phyloP scores from a whole-genome alignment of 1,140 invertebrate species.

The Mactra quadrangularis region DNA sequence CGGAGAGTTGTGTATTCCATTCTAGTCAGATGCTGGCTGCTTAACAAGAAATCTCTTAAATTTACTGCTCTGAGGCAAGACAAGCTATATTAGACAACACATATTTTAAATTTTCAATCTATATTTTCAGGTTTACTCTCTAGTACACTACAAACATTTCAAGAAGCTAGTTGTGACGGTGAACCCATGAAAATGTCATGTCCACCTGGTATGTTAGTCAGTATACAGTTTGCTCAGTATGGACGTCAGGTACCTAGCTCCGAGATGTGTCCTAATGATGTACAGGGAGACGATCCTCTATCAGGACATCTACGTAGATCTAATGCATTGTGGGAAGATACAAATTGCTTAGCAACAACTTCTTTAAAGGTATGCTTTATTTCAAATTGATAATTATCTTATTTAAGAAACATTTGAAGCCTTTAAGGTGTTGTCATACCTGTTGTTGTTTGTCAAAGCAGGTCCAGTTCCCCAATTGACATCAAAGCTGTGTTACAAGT shows the following conservation, averaged over 20 bases:
- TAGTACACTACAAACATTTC: slow-evolving; percentile 93
- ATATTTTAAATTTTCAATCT: not conserved
- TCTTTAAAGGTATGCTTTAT: slow-evolving; percentile 76
- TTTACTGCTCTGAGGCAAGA: too few relatives aligned
- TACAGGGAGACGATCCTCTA: slow-evolving; percentile 28
- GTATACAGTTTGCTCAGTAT: slow-evolving; percentile 91
- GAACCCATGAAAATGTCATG: slow-evolving; percentile 92
- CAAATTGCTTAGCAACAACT: slow-evolving; percentile 78
- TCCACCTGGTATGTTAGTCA: slow-evolving; percentile 93
- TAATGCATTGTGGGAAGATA: slow-evolving; percentile 72
- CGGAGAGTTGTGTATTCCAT: too few relatives aligned
- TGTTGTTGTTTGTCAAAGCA: too few relatives aligned
- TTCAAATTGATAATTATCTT: not conserved
- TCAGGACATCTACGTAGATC: slow-evolving; percentile 21
- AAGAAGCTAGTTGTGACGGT: slow-evolving; percentile 93
- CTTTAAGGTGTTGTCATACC: too few relatives aligned
- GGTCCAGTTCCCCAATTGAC: too few relatives aligned
- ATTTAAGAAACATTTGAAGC: too few relatives aligned
- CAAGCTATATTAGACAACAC: too few relatives aligned
- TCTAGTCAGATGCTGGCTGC: too few relatives aligned
- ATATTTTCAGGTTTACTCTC: slow-evolving; percentile 92
- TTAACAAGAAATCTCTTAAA: too few relatives aligned
- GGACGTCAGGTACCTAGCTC: slow-evolving; percentile 81
- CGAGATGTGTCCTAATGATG: slow-evolving; percentile 67
- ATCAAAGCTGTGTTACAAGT: too few relatives aligned